Percentiles rank a stretch among this genome's conserved stretches.
Evolutionary conservation across 1,140 invertebrate species (phyloP).

Genomic region (Euura saliciscinereae): DNA sequence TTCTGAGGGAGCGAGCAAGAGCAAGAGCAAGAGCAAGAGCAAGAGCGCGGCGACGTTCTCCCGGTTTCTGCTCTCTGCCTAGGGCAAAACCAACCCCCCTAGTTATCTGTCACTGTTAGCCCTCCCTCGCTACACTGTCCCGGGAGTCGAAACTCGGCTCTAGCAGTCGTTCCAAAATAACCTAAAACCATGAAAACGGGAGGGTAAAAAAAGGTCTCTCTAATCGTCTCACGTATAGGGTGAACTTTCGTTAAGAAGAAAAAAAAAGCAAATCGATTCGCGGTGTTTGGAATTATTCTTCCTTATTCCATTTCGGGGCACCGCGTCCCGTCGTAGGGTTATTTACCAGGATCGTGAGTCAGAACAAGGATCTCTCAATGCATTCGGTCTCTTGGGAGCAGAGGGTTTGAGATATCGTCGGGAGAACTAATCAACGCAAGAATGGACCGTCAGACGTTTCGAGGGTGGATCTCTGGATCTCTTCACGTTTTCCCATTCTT

Average conservation of each 20-base stretch:
- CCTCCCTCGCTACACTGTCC: neutral
- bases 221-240: too few species aligned
- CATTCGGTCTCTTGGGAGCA: slow-evolving; percentile 30
- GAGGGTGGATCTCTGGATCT: too few species aligned
- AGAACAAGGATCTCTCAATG: slow-evolving; percentile 16
- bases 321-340: slow-evolving; percentile 18
- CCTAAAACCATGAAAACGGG: too few species aligned
- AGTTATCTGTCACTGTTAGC: slow-evolving; percentile 1
- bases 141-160: too few species aligned
- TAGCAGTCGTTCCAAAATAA: neutral
- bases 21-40: neutral
- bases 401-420: slow-evolving; percentile 34
- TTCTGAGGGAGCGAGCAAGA: neutral
- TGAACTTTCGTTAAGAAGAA: neutral
- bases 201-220: too few species aligned
- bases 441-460: neutral
- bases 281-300: neutral
- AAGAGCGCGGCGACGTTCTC: neutral
- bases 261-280: neutral
- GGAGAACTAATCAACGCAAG: slow-evolving; percentile 44
- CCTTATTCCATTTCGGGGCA: neutral
- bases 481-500: neutral
- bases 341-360: slow-evolving; percentile 30
- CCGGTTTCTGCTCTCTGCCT: slow-evolving; percentile 18
- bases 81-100: neutral